Conservation (phyloP, 2,797 vertebrate species). For the Echeneis naucrates region DNA sequence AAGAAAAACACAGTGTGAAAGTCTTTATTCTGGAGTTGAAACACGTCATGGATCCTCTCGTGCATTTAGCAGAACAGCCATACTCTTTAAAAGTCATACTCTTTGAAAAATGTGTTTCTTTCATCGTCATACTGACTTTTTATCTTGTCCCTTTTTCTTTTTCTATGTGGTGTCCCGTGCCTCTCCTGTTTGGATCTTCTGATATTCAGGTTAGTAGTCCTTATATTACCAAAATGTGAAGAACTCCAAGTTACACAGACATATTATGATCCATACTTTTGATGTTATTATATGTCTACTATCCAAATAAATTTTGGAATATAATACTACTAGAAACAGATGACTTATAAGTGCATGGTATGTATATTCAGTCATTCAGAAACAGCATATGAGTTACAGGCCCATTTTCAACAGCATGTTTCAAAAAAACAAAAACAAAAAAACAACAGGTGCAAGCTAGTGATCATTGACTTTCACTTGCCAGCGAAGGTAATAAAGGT, state of each 20-base stretch:
- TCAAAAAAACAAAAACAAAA: slow-evolving; percentile 56
- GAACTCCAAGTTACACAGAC: neutral
- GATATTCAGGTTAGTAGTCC: slow-evolving; percentile 76
- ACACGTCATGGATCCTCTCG: slow-evolving; percentile 53
- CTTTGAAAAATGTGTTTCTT: too few species aligned
- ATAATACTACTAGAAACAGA: slow-evolving; percentile 18
- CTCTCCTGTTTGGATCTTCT: slow-evolving; percentile 47
- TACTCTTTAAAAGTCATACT: slow-evolving; percentile 7
- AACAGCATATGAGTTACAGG: slow-evolving; percentile 14
- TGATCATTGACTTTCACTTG: slow-evolving; percentile 47
- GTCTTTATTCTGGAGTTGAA: slow-evolving; percentile 65
- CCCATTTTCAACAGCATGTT: slow-evolving; percentile 35
- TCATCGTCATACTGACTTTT: slow-evolving; percentile 52
- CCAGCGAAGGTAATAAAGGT: slow-evolving; percentile 71
- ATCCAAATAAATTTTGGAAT: neutral
- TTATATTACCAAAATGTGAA: slow-evolving; percentile 17
- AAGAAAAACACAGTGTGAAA: slow-evolving; percentile 51
- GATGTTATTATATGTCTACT: neutral
- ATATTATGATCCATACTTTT: neutral
- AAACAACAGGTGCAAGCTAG: slow-evolving; percentile 65
- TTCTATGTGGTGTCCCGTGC: slow-evolving; percentile 64
- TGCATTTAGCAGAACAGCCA: slow-evolving; percentile 31
- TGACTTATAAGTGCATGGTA: slow-evolving; percentile 13
- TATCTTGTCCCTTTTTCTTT: slow-evolving; percentile 42
- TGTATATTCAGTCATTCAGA: slow-evolving; percentile 9